phyloP scores from a whole-genome alignment of 2,797 vertebrate genomes.

The Alosa sapidissima region DNA sequence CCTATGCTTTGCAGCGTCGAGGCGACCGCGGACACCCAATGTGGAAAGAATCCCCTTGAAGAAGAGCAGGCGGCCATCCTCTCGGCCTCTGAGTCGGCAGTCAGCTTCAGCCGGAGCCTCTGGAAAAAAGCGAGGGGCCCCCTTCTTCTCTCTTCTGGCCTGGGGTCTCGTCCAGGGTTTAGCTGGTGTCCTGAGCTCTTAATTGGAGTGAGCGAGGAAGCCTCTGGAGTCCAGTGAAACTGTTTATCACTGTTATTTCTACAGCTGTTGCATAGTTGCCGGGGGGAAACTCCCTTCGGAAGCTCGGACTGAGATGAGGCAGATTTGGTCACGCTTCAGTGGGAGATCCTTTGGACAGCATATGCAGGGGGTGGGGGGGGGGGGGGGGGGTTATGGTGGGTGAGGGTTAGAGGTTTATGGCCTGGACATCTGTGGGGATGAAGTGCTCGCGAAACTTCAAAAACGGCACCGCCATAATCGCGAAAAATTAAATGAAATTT shows the following conservation, averaged over 20 bases:
- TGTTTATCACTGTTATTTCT: slow-evolving; percentile 52
- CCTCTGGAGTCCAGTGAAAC: slow-evolving; percentile 54
- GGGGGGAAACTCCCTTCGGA: slow-evolving; percentile 41
- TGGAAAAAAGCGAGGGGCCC: slow-evolving; percentile 15
- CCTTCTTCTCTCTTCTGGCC: not conserved
- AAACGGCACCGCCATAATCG: not conserved
- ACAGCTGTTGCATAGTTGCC: slow-evolving; percentile 54
- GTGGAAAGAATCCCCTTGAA: slow-evolving; percentile 31
- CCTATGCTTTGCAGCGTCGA: not conserved
- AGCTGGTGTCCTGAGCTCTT: slow-evolving; percentile 44
- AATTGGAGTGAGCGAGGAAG: slow-evolving; percentile 48
- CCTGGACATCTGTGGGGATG: slow-evolving; percentile 8
- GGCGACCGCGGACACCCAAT: not conserved
- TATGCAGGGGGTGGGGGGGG: not conserved
- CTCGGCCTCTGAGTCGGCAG: not conserved
- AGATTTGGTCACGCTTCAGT: slow-evolving; percentile 33
- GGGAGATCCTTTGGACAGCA: slow-evolving; percentile 29
- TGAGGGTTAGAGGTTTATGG: not conserved
- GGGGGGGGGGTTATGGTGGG: not conserved
- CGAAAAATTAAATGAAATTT: not conserved
- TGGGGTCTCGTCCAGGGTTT: slow-evolving; percentile 16
- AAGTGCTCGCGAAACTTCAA: slow-evolving; percentile 7
- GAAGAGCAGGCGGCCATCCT: not conserved
- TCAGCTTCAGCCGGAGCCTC: not conserved
- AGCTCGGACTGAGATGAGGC: slow-evolving; percentile 32